Evolutionary conservation across 2,113 vertebrate genomes (phyloP).

Genomic region (Burhinus bistriatus): DNA sequence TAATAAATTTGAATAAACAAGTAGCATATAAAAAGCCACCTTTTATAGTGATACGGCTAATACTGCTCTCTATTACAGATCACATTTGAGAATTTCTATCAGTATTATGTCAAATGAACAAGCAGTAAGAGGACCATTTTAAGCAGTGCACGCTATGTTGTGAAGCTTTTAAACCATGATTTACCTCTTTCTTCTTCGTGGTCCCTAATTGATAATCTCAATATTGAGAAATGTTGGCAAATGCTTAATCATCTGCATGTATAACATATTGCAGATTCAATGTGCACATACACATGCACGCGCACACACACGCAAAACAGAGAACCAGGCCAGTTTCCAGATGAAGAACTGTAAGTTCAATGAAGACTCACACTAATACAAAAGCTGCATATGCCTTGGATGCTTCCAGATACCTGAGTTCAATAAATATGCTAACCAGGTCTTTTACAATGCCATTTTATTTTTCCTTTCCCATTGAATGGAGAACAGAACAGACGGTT

Average conservation of each 20-base stretch:
- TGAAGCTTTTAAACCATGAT: background rate
- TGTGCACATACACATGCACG: background rate
- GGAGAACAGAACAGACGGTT: background rate
- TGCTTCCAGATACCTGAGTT: background rate
- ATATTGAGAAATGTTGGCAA: background rate
- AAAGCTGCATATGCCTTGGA: background rate
- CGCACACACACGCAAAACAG: background rate
- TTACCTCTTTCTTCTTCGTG: background rate
- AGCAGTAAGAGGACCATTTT: background rate
- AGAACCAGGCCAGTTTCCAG: background rate
- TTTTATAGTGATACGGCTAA: background rate
- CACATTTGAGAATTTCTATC: background rate
- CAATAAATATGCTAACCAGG: background rate
- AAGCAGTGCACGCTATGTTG: background rate
- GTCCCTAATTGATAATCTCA: background rate
- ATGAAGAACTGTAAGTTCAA: background rate
- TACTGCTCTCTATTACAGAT: background rate
- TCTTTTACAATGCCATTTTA: background rate
- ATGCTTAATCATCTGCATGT: background rate
- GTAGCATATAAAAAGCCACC: background rate
- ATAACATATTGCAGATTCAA: background rate
- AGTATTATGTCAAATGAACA: background rate
- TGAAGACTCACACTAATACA: background rate
- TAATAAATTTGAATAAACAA: slow-evolving; percentile 17
- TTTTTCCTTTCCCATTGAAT: background rate